Evolutionary conservation across 2,888 invertebrate species (phyloP), one percentile per base, ranked within the genome.

Genomic region (Acleris laterana): DNA sequence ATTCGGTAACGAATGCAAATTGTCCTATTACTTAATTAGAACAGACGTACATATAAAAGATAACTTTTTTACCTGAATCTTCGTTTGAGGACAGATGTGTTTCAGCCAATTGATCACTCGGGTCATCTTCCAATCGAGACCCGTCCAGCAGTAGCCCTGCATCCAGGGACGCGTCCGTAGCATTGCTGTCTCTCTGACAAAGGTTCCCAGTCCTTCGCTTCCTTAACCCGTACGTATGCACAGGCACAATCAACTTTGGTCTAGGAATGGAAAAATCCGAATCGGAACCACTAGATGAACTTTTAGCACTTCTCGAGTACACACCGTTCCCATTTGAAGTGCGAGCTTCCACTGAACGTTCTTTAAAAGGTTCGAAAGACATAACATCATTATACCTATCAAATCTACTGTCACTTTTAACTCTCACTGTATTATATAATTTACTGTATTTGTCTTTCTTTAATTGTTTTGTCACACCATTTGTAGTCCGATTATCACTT

Each of bases 191-290:
- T 38, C 89, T 84, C 53, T 92, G 93, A 74, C 90, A 89, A 56
- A 96, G 93, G 85, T 97, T 97, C 11, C 97, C 97, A 49, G 97
- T 97, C 74, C 97, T 93, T 70, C 97, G 93, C 79, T 96, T 95
- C 72, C 97, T 94, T 69, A 95, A 94, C 63, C 97, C 97, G 81
- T 97, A 97, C 28, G 97, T 97, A 90, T 97, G 97, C 69, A 97
- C 96, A 62, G 97, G 97, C 72, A 97, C 97, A 80, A 97, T 97
- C 74, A 97, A 93, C 79, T 97, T 96, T 42, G 97, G 97, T 76
- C 97, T 93, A 5, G 97, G 97, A 84, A 97, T 97, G 71, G 95
- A 94, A 87, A 97, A 97, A 78, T 96, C 96, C 65, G 94, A 95
- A 75, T 94, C 94, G 4, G 93, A 93, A 68, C 92, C 90, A 76